A percentile compares a stretch with the other conserved stretches of the same genome.
phyloP scores from a whole-genome alignment of 2,113 vertebrate species.

The Crotalus horridus region DNA sequence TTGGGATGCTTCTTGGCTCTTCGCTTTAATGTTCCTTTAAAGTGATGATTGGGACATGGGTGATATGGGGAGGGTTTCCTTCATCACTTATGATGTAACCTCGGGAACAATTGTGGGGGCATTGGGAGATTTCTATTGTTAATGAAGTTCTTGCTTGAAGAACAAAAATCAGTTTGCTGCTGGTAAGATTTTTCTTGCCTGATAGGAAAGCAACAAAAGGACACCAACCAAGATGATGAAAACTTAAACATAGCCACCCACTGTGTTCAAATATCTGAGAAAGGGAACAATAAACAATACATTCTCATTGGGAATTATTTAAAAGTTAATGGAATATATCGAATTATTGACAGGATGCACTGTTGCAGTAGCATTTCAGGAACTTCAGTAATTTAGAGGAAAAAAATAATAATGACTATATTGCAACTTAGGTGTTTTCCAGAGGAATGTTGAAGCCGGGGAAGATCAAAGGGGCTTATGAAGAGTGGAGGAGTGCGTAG shows the following conservation, averaged over 20 bases:
- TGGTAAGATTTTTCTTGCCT: background rate
- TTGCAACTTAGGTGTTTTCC: slow-evolving; percentile 41
- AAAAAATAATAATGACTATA: background rate
- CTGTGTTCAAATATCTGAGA: background rate
- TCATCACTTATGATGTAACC: background rate
- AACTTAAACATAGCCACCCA: background rate
- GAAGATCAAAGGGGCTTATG: slow-evolving; percentile 57
- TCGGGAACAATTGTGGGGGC: background rate
- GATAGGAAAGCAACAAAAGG: background rate
- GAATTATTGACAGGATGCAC: background rate
- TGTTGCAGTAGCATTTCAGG: background rate
- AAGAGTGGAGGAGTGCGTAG: slow-evolving; percentile 47
- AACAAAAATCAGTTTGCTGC: background rate
- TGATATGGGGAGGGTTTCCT: background rate
- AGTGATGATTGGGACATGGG: background rate
- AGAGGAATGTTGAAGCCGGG: slow-evolving; percentile 40
- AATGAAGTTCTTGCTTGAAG: background rate
- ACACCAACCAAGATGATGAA: background rate
- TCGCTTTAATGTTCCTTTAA: background rate
- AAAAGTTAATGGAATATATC: background rate
- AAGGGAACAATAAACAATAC: background rate
- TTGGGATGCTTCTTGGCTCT: background rate
- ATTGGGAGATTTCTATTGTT: background rate
- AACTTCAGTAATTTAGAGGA: background rate
- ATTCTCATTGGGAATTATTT: background rate